Base-by-base conservation (phyloP, 2,113 vertebrate species). In the Scalopus aquaticus region DNA sequence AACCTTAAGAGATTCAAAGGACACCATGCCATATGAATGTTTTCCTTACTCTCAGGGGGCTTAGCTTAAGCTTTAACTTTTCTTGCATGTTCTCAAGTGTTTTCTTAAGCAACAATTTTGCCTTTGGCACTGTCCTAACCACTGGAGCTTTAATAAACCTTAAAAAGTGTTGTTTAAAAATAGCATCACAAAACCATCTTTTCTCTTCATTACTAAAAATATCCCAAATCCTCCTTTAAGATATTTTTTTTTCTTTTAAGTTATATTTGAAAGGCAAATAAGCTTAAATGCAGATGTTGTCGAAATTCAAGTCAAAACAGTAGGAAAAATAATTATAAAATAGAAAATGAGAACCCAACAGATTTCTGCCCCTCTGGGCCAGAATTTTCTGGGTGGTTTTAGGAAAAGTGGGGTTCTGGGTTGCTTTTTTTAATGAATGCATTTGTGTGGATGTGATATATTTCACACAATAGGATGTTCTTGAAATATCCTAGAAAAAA, bases 1-100 rank as follows among this genome's bases (percentile, higher is more conserved):
- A 96, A 97, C 96, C 70, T 95, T 86, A 95, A 96, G 96, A 97
- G 65, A 51, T 80, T 97, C 94, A 96, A 93, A 97, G 97, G 96
- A 97, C 94, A 91, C 85, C 39, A 39, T 73, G 80, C 46, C 96
- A 86, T 88, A 93, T 97, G 96, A 97, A 83, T 32, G 78, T 95
- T 88, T 84, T 82, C 91, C 60, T 95, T 95, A 88, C 69, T 97
- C 96, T 92, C 80, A 0, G 35, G 91, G 58, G 70, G 37, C 60
- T 76, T 96, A 64, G 91, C 91, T 96, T 77, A 97, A 92, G 35
- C 91, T 72, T 95, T 42, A 90, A 60, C 39, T 87, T 95, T 62
- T 96, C 93, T 83, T 86, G 70, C 54, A 90, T 89, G 20, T 96
- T 95, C 93, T 64, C 30, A 93, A 70, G 74, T 74, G 93, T 97